Percentiles rank a stretch among this genome's conserved stretches.
Evolutionary conservation across 2,888 invertebrate species (phyloP).

Genomic region (Thalpophila matura): DNA sequence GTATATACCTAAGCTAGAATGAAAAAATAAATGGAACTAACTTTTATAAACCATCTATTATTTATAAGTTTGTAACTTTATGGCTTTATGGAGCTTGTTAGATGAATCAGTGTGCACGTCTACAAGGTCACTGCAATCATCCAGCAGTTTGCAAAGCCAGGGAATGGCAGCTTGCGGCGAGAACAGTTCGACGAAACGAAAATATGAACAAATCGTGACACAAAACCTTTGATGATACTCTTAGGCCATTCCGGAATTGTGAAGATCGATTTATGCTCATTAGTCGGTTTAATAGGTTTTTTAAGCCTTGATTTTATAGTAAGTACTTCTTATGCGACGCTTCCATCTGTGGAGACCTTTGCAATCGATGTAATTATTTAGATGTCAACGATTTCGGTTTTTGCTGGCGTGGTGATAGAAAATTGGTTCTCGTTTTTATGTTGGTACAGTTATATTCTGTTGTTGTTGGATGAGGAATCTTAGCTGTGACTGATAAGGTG

Average conservation of each 20-base stretch:
- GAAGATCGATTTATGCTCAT: not conserved
- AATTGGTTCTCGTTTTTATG: conserved; percentile 14
- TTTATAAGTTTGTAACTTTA: too few relatives aligned
- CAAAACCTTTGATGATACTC: conserved; percentile 5
- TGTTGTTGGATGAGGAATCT: not conserved
- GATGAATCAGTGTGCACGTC: too few relatives aligned
- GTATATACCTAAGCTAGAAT: too few relatives aligned
- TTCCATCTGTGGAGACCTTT: conserved; percentile 46
- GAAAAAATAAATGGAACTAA: too few relatives aligned
- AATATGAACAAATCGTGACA: conserved; percentile 1
- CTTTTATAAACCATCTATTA: too few relatives aligned
- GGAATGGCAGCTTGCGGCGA: too few relatives aligned
- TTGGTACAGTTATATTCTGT: not conserved
- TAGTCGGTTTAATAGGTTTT: conserved; percentile 27
- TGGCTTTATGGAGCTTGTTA: too few relatives aligned
- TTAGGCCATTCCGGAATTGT: conserved; percentile 26
- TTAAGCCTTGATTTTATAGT: conserved; percentile 39
- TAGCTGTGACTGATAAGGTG: too few relatives aligned
- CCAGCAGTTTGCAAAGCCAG: too few relatives aligned
- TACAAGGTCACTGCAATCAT: too few relatives aligned
- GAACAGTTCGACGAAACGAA: too few relatives aligned
- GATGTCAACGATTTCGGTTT: not conserved
- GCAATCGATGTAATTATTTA: conserved; percentile 6
- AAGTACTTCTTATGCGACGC: conserved; percentile 27
- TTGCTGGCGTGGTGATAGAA: not conserved